phyloP scores from a whole-genome alignment of 2,113 vertebrate species.

The Gila orcuttii region DNA sequence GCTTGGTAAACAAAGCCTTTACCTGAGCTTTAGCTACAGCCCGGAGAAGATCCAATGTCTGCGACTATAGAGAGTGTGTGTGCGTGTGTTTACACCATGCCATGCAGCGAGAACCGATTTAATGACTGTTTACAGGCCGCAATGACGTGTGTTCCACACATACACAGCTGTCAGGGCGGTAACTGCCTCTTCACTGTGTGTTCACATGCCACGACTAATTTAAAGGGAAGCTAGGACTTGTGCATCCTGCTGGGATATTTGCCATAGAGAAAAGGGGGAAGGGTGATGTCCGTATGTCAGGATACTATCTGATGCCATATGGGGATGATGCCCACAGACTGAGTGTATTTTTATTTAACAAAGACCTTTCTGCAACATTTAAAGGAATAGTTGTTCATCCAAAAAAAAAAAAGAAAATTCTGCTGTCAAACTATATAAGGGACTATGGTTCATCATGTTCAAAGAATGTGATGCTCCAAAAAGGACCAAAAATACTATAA shows the following conservation, averaged over 20 bases:
- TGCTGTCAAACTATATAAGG: background rate
- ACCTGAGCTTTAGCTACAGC: slow-evolving; percentile 1
- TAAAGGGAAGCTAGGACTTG: slow-evolving; percentile 17
- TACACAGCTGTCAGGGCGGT: slow-evolving; percentile 55
- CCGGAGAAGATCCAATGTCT: background rate
- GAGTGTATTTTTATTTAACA: slow-evolving; percentile 18
- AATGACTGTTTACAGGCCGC: slow-evolving; percentile 51
- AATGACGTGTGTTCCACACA: slow-evolving; percentile 26
- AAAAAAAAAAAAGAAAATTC: background rate
- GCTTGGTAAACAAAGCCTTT: slow-evolving; percentile 19
- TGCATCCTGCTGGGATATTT: slow-evolving; percentile 42
- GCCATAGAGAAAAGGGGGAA: slow-evolving; percentile 25
- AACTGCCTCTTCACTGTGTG: slow-evolving; percentile 31
- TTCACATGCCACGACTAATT: slow-evolving; percentile 37
- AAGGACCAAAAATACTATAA: background rate
- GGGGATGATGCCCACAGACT: background rate
- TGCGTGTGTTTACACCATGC: slow-evolving; percentile 34
- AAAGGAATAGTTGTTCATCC: background rate
- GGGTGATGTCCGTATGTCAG: slow-evolving; percentile 24
- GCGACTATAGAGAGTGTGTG: background rate
- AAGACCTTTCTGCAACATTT: slow-evolving; percentile 14
- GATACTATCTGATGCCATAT: slow-evolving; percentile 1
- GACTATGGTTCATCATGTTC: background rate
- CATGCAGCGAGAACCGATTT: slow-evolving; percentile 27
- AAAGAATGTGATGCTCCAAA: background rate